Base-by-base conservation (phyloP, 2,888 invertebrate genomes). In the Polyploca ridens region DNA sequence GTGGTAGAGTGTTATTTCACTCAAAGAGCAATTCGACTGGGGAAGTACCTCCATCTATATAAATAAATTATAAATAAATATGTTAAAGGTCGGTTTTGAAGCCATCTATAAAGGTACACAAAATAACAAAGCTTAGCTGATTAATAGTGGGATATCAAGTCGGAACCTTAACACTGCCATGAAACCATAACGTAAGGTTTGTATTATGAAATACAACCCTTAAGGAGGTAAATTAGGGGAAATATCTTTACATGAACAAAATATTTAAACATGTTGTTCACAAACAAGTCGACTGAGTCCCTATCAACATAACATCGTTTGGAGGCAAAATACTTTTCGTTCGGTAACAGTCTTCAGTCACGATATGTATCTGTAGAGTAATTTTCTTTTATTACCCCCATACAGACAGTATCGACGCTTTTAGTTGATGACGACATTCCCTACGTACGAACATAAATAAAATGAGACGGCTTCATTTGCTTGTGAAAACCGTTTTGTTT, bases 341-440 rank as follows among this genome's bases (percentile, higher is more conserved):
- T 44, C 16, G 19, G 61, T 71, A 75, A 83, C 75, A 78, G 74
- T 69, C 62, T 62, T 66, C 66, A 78, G 80, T 76, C 84, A 81
- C 79, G 82, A 60, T 73, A 79, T 72, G 72, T 70, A 70, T 73
- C 70, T 76, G 76, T 80, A 76, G 66, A 66, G 76, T 79, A 81
- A 81, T 79, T 76, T 77, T 72, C 72, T 76, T 78, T 81, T 81
- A 78, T 83, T 74, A 70, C 80, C 70, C 79, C 70, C 72, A 71
- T 74, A 76, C 64, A 76, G 68, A 67, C 68, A 66, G 65, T 69
- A 76, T 78, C 73, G 75, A 72, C 72, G 79, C 77, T 75, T 79
- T 78, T 77, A 80, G 76, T 73, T 73, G 77, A 78, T 79, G 77
- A 75, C 71, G 68, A 71, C 76, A 77, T 80, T 73, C 76, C 71